Conservation (phyloP, 2,797 vertebrate species). For the Podarcis lilfordi region DNA sequence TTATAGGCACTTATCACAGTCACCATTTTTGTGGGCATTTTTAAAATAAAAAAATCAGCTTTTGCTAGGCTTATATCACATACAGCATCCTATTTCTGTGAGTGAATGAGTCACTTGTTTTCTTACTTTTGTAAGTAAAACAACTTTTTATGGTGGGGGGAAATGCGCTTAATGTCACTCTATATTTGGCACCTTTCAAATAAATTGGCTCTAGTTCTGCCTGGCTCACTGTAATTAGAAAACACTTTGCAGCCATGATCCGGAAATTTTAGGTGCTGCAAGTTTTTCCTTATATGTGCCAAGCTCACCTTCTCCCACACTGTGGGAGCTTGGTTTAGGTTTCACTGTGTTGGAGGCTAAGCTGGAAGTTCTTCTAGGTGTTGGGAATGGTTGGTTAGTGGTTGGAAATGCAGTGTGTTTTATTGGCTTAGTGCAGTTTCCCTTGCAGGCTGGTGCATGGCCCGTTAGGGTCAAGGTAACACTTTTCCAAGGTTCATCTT, state of each 20-base stretch:
- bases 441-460: not conserved
- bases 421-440: not conserved
- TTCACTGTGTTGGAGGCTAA: not conserved
- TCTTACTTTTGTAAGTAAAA: conserved; percentile 54
- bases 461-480: no score
- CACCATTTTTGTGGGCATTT: conserved; percentile 55
- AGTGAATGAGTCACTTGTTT: conserved; percentile 61
- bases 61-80: conserved; percentile 49
- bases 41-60: conserved; percentile 32
- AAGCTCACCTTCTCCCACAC: not conserved
- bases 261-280: not conserved
- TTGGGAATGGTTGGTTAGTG: not conserved
- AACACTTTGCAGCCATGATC: not conserved
- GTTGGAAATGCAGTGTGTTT: not conserved
- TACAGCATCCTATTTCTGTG: conserved; percentile 55
- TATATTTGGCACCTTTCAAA: conserved; percentile 28
- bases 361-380: not conserved
- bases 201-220: not conserved
- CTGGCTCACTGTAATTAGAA: not conserved
- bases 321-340: no score
- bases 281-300: not conserved
- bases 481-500: no score
- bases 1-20: conserved; percentile 47
- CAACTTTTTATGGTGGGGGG: conserved; percentile 16
- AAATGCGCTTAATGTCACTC: conserved; percentile 6